Percentiles rank a stretch among this genome's conserved stretches.
Conservation (phyloP, 2,797 vertebrate species). For the Lycodopsis pacificus region DNA sequence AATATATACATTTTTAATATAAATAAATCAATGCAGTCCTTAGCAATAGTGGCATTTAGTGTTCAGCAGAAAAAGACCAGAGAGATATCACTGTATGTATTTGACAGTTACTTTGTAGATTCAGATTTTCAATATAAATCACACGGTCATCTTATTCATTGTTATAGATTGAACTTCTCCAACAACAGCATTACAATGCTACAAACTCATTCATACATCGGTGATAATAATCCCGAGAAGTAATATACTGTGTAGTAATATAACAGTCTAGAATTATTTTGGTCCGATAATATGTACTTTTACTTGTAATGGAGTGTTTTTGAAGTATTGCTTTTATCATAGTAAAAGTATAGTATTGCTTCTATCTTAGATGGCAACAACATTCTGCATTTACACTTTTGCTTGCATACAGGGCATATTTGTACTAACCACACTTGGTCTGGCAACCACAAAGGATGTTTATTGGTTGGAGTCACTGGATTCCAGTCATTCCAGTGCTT, state of each 20-base stretch:
- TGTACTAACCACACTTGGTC: background rate
- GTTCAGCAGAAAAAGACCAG: background rate
- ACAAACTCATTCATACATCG: background rate
- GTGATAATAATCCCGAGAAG: background rate
- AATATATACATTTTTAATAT: background rate
- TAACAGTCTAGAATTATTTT: background rate
- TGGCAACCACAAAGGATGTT: background rate
- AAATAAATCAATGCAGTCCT: background rate
- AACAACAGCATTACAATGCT: background rate
- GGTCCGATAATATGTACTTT: background rate
- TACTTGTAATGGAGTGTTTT: background rate
- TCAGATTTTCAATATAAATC: background rate
- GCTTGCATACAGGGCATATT: background rate
- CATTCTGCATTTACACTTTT: background rate
- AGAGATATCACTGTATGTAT: background rate
- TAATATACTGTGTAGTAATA: background rate
- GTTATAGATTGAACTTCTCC: background rate
- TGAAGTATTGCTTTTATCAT: background rate
- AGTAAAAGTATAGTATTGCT: too few relatives aligned
- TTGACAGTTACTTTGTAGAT: background rate
- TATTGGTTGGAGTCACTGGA: background rate
- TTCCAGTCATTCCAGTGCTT: conserved; percentile 9
- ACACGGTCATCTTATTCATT: background rate
- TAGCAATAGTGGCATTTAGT: conserved; percentile 26
- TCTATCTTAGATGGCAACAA: background rate